Conservation (phyloP, 2,797 vertebrate genomes). For the Enoplosus armatus region DNA sequence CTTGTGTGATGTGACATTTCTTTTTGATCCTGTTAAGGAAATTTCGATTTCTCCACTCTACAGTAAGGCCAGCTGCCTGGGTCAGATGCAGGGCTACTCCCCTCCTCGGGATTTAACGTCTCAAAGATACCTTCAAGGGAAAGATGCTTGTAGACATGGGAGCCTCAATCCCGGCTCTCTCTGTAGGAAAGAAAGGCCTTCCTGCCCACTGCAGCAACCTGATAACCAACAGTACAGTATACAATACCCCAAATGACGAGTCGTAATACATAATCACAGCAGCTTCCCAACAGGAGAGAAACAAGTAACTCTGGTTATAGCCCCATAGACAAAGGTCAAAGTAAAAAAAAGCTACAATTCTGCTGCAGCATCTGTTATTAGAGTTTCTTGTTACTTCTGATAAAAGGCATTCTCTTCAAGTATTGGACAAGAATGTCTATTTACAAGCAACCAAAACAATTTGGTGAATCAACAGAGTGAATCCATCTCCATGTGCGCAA, state of each 20-base stretch:
- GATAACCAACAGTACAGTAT: background rate
- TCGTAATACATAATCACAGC: background rate
- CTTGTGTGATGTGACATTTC: background rate
- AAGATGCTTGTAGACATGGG: background rate
- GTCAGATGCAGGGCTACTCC: background rate
- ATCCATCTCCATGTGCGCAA: slow-evolving; percentile 15
- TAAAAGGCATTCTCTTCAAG: background rate
- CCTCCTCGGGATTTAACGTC: background rate
- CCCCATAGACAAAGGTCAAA: background rate
- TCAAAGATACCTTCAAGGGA: background rate
- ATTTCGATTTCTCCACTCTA: background rate
- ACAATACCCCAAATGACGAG: background rate
- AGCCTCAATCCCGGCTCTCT: background rate
- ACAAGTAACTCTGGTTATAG: background rate
- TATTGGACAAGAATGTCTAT: slow-evolving; percentile 1
- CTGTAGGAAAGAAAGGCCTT: background rate
- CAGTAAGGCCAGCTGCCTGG: background rate
- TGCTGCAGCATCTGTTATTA: background rate
- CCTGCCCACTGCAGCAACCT: background rate
- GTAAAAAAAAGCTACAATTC: background rate
- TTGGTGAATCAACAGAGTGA: background rate
- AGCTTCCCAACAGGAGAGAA: background rate
- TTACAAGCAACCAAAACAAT: slow-evolving; percentile 17
- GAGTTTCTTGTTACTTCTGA: background rate
- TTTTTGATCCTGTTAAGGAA: background rate